These are phyloP conservation scores for Percopsis transmontana DNA, from an alignment of 2,113 vertebrate genomes.

Conservation along the genomic window DNA sequence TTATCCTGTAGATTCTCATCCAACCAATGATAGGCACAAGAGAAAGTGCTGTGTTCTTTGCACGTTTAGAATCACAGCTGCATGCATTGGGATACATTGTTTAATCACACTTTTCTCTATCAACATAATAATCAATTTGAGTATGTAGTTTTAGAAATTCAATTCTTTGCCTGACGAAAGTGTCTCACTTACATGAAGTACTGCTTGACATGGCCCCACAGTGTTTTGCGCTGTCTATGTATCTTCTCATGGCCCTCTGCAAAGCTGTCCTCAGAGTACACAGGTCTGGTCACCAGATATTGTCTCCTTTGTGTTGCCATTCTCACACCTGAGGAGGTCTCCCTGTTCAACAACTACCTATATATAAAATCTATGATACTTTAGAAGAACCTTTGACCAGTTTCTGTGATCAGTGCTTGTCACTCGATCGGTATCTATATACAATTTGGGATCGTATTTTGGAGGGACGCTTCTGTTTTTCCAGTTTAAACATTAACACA, in stretches of 20 bases:
- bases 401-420: too few relatives aligned
- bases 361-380: too few relatives aligned
- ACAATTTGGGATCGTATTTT: too few relatives aligned
- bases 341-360: too few relatives aligned
- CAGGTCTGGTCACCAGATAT: constrained; percentile 81
- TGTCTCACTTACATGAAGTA: constrained; percentile 81
- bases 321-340: not conserved
- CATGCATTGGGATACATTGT: constrained; percentile 45
- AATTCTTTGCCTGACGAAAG: not conserved
- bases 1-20: constrained; percentile 84
- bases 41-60: constrained; percentile 76
- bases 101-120: not conserved
- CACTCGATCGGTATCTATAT: too few relatives aligned
- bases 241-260: constrained; percentile 79
- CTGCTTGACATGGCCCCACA: constrained; percentile 77
- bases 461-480: too few relatives aligned
- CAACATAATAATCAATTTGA: not conserved
- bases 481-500: too few relatives aligned
- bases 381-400: too few relatives aligned
- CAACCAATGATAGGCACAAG: constrained; percentile 86
- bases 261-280: constrained; percentile 86
- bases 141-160: not conserved
- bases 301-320: constrained; percentile 76
- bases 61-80: constrained; percentile 83
- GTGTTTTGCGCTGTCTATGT: constrained; percentile 79